A percentile compares a stretch with the other conserved stretches of the same genome.
phyloP scores from a whole-genome alignment of 2,797 vertebrate genomes.

The Dallia pectoralis region DNA sequence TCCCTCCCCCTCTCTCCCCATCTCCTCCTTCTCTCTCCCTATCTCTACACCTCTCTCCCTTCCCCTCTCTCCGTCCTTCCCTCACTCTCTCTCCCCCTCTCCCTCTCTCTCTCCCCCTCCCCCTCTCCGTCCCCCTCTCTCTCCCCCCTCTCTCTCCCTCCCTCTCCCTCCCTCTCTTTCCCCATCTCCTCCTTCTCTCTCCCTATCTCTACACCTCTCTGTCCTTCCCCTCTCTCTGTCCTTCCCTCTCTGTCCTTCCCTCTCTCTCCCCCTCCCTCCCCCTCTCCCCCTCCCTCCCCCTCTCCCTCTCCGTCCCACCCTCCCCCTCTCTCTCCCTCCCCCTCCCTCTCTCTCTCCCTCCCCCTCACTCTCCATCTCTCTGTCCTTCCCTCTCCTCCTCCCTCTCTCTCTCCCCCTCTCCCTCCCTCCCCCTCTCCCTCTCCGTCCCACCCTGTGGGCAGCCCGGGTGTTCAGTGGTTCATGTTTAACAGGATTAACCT shows the following conservation, averaged over 20 bases:
- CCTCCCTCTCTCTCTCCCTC: constrained; percentile 21
- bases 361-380: background rate
- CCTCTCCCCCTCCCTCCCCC: constrained; percentile 6
- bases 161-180: no score
- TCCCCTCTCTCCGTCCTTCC: constrained; percentile 24
- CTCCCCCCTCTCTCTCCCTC: constrained; percentile 32
- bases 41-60: background rate
- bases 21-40: background rate
- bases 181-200: constrained; percentile 4
- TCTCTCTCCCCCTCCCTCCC: no score
- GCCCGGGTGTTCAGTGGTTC: constrained; percentile 49
- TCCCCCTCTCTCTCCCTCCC: constrained; percentile 16
- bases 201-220: no score
- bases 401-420: constrained; percentile 10
- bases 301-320: constrained; percentile 29
- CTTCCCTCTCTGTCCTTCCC: constrained; percentile 37
- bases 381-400: constrained; percentile 24
- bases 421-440: background rate
- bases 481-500: constrained; percentile 70
- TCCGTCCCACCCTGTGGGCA: constrained; percentile 30
- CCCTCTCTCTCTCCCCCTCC: background rate
- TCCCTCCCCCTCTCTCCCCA: constrained; percentile 6
- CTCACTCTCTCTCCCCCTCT: no score
- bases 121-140: background rate
- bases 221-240: background rate